A percentile compares a stretch with the other conserved stretches of the same genome.
Evolutionary conservation across 1,140 invertebrate genomes (phyloP).

Genomic region (Pseudomyrmex dendroicus): DNA sequence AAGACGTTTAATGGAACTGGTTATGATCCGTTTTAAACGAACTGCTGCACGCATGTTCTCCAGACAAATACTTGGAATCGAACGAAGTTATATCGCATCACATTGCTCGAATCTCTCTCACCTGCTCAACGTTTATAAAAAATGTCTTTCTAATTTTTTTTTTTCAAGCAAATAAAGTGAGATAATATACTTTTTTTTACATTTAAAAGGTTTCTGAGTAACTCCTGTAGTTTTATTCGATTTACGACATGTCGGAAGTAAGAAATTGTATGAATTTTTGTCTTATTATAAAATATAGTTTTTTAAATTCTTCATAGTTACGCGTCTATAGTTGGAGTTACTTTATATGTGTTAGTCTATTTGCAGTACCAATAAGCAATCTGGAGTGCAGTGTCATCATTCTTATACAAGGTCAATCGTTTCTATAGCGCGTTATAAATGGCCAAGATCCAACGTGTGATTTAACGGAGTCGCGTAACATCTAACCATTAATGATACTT

Average conservation of each 20-base stretch:
- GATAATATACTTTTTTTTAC: constrained; percentile 8
- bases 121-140: constrained; percentile 9
- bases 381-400: constrained; percentile 1
- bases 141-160: constrained; percentile 37
- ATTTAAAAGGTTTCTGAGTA: no score
- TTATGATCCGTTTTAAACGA: constrained; percentile 22
- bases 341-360: not conserved
- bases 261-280: no score
- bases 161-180: not conserved
- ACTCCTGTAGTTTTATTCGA: no score
- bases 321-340: not conserved
- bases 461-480: not conserved
- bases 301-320: not conserved
- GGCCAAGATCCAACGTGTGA: not conserved
- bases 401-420: constrained; percentile 29
- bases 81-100: not conserved
- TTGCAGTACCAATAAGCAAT: not conserved
- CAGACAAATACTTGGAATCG: not conserved
- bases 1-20: constrained; percentile 13
- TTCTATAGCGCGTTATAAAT: constrained; percentile 2
- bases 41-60: constrained; percentile 5
- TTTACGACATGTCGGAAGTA: no score
- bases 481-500: not conserved
- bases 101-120: constrained; percentile 31
- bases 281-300: no score